phyloP scores from a whole-genome alignment of 2,888 invertebrate species.

The Parasteatoda lunata region DNA sequence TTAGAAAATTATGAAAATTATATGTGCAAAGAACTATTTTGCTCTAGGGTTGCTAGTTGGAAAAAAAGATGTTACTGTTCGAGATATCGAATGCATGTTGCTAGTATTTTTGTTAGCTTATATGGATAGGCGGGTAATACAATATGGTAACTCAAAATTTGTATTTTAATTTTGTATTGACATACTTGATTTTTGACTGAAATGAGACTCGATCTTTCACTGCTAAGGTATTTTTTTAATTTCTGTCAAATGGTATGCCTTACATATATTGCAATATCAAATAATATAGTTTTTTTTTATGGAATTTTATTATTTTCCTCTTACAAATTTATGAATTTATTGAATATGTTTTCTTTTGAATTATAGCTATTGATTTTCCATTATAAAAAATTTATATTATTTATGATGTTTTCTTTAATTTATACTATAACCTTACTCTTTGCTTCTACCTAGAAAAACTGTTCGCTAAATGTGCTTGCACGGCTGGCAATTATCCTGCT shows the following conservation, averaged over 20 bases:
- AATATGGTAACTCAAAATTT: no score
- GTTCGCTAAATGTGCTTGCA: slow-evolving; percentile 47
- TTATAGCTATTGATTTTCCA: background rate
- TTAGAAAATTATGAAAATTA: no score
- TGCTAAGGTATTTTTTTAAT: no score
- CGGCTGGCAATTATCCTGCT: slow-evolving; percentile 12
- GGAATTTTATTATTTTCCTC: background rate
- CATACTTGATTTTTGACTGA: no score
- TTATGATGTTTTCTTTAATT: background rate
- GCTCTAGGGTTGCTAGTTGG: no score
- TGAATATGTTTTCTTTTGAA: background rate
- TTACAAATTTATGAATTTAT: background rate
- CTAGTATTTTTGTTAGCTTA: no score
- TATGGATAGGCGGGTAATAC: no score
- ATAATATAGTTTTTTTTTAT: background rate
- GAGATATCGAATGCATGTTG: no score
- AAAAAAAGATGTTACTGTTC: no score
- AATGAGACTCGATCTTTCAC: no score
- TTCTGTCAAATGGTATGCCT: background rate
- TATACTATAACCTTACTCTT: slow-evolving; percentile 7
- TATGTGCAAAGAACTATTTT: no score
- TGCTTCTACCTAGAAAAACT: slow-evolving; percentile 8
- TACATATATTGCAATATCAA: background rate
- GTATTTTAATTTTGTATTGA: no score
- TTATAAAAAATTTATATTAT: background rate